Base-by-base conservation (phyloP, 2,888 invertebrate species). In the Uloborus plumipes region DNA sequence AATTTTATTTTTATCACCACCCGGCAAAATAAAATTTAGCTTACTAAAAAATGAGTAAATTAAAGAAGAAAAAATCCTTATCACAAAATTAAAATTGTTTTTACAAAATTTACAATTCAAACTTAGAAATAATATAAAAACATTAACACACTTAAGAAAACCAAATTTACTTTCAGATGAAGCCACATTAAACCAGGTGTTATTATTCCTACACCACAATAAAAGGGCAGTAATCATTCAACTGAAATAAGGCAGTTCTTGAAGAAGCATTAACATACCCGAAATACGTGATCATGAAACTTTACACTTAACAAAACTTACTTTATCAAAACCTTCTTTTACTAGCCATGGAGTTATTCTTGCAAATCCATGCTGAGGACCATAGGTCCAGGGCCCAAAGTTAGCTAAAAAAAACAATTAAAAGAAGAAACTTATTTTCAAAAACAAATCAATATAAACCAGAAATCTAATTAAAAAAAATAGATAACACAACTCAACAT, bases 301-400 rank as follows among this genome's bases (percentile, higher is more conserved):
- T 55, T 55, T 55, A 55, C 7, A 55, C 16, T 18, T n/a, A 26
- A 7, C 11, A 55, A 55, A 50, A 49, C 65, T 49, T 65, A 65
- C 65, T 22, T 47, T 51, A 11, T 11, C 11, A 14, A 15, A 1
- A 26, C 18, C 53, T 39, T 81, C 70, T 50, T 96, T 96, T 86
- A 96, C 91, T 87, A 93, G 93, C 98, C 98, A 98, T 88, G 95
- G 93, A 81, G 94, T 93, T 88, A 97, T 94, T 88, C 97, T 92
- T 73, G 97, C 97, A 91, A 98, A 98, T 76, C 98, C 98, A 91
- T 98, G 98, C 88, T 97, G 96, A 6, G 98, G 97, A 7, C 98
- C 97, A 90, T 94, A 94, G 85, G 94, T 93, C 97, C 97, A 98
- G 86, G 95, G 93, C 77, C 97, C 98, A 90, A 97, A 98, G 91